A percentile compares a stretch with the other conserved stretches of the same genome.
Conservation (phyloP, 1,140 invertebrate genomes). For the Oryctes rhinoceros region DNA sequence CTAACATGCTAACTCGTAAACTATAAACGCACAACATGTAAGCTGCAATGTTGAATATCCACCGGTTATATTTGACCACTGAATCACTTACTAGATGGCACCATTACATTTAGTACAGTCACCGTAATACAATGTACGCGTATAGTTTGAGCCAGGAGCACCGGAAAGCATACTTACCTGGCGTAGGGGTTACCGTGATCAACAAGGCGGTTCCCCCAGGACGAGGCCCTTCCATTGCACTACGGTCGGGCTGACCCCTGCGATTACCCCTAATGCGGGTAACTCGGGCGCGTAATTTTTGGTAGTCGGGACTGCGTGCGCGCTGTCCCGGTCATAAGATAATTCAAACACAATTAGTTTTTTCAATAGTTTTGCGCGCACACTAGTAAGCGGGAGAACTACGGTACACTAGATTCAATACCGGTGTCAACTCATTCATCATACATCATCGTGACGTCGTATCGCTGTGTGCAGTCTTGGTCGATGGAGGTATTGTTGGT, state of each 20-base stretch:
- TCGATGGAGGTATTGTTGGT: too few relatives aligned
- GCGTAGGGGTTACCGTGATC: conserved; percentile 40
- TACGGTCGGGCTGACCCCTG: conserved; percentile 40
- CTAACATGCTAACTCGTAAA: too few relatives aligned
- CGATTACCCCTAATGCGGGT: conserved; percentile 41
- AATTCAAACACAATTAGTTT: background rate
- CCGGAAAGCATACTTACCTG: conserved; percentile 37
- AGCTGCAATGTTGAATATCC: too few relatives aligned
- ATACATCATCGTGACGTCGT: too few relatives aligned
- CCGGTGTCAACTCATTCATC: too few relatives aligned
- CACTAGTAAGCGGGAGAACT: too few relatives aligned
- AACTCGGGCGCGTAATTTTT: conserved; percentile 41
- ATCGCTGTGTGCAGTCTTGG: too few relatives aligned
- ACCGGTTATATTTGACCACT: too few relatives aligned
- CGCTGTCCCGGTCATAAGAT: conserved; percentile 34
- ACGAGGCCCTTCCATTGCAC: conserved; percentile 41
- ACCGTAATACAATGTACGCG: background rate
- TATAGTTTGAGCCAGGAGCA: background rate
- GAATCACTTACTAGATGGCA: background rate
- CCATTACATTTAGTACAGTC: background rate
- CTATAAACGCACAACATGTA: too few relatives aligned
- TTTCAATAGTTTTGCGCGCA: too few relatives aligned
- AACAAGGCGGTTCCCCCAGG: conserved; percentile 39
- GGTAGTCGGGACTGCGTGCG: conserved; percentile 39
- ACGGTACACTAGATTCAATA: too few relatives aligned